Evolutionary conservation across 2,888 invertebrate species (phyloP).

Genomic region (Hedychridium roseum): DNA sequence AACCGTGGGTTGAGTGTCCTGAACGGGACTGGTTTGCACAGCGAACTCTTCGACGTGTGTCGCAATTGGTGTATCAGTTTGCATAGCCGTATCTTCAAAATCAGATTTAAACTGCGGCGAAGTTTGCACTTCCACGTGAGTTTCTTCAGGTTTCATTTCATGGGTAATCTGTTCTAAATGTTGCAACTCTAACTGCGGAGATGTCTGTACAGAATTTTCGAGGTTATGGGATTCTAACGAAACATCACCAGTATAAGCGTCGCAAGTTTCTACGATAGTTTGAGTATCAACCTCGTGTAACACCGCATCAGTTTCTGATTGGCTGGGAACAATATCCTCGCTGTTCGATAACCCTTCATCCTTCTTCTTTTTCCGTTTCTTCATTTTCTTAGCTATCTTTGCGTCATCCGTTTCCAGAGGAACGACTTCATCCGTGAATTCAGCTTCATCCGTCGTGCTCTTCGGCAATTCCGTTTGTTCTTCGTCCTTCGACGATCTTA

Average conservation of each 20-base stretch:
- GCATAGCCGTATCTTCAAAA: conserved; percentile 63
- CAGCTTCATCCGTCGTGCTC: conserved; percentile 54
- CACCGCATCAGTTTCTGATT: conserved; percentile 61
- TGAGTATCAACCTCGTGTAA: conserved; percentile 56
- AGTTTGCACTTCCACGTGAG: conserved; percentile 67
- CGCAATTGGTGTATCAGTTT: conserved; percentile 62
- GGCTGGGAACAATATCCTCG: conserved; percentile 27
- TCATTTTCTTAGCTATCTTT: conserved; percentile 50
- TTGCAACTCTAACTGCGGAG: conserved; percentile 67
- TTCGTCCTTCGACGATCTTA: conserved; percentile 66
- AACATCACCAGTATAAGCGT: conserved; percentile 38
- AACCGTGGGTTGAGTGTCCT: conserved; percentile 64
- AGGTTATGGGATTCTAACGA: conserved; percentile 30
- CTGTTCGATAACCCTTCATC: conserved; percentile 39
- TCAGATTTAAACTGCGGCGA: conserved; percentile 66
- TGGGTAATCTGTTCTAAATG: conserved; percentile 61
- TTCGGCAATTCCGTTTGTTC: conserved; percentile 65
- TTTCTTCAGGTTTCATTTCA: conserved; percentile 66
- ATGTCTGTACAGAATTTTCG: conserved; percentile 67
- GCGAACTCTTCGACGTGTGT: conserved; percentile 61
- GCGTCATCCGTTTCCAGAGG: conserved; percentile 53
- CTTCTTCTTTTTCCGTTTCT: conserved; percentile 65
- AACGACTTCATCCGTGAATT: conserved; percentile 59
- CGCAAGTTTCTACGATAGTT: conserved; percentile 41
- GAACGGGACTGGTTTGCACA: conserved; percentile 57